phyloP scores from a whole-genome alignment of 2,888 invertebrate species.

The Saturnia pavonia region DNA sequence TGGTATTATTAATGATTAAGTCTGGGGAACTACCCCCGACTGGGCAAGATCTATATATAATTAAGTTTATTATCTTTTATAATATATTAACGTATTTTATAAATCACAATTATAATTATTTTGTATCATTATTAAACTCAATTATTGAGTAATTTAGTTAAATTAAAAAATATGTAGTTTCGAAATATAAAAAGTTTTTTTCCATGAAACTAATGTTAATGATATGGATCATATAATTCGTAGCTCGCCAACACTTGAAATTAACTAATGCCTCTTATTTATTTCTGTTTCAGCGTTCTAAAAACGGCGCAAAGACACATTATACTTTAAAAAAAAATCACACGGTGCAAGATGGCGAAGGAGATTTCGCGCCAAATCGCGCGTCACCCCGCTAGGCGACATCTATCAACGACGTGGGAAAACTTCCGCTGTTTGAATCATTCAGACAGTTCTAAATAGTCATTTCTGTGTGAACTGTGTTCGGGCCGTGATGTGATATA shows the following conservation, averaged over 20 bases:
- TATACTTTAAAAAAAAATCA: conserved; percentile 70
- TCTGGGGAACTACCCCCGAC: no score
- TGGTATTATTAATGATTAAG: no score
- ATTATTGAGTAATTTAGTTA: no score
- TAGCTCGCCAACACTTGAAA: conserved; percentile 33
- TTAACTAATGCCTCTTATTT: conserved; percentile 60
- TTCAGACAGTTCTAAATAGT: conserved; percentile 70
- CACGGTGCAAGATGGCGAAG: conserved; percentile 65
- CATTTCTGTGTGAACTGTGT: conserved; percentile 63
- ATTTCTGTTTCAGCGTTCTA: conserved; percentile 74
- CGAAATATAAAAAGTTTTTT: neutral
- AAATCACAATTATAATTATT: no score
- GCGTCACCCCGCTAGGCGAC: conserved; percentile 55
- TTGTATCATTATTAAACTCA: no score
- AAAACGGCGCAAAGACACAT: conserved; percentile 59
- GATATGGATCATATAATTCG: conserved; percentile 4
- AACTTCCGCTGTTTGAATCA: conserved; percentile 65
- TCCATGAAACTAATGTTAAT: neutral
- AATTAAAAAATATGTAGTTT: no score
- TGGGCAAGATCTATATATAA: no score
- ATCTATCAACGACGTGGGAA: conserved; percentile 55
- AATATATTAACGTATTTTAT: no score
- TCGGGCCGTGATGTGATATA: conserved; percentile 65
- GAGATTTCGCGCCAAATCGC: conserved; percentile 67
- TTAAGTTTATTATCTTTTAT: no score